Conservation (phyloP, 2,888 invertebrate species). For the Clanis bilineata region DNA sequence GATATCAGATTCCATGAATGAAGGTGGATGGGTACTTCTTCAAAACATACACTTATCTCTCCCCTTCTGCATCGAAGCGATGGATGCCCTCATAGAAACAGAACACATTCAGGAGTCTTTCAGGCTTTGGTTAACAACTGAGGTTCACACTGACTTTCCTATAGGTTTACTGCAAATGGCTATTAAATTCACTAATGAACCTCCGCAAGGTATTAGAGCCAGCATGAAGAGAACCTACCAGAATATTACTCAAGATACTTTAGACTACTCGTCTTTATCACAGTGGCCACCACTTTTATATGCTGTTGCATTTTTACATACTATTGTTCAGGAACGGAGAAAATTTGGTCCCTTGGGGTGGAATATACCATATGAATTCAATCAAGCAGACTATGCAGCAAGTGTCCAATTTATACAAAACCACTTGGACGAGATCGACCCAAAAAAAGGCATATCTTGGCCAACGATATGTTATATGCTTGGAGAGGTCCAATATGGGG, state of each 20-base stretch:
- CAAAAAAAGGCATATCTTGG: constrained; percentile 98
- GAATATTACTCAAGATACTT: constrained; percentile 92
- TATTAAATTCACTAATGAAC: constrained; percentile 98
- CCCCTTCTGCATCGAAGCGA: constrained; percentile 95
- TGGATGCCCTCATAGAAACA: constrained; percentile 93
- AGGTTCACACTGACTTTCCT: constrained; percentile 96
- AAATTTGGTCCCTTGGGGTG: constrained; percentile 98
- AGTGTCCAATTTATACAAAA: constrained; percentile 98
- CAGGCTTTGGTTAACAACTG: constrained; percentile 96
- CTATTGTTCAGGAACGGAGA: constrained; percentile 96
- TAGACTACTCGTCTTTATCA: constrained; percentile 94
- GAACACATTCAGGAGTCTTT: constrained; percentile 92
- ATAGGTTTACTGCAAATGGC: constrained; percentile 94
- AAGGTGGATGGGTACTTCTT: constrained; percentile 95
- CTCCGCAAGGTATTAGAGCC: constrained; percentile 95
- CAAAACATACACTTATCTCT: constrained; percentile 98
- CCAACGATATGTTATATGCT: constrained; percentile 98
- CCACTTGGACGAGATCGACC: constrained; percentile 98
- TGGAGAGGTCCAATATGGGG: constrained; percentile 94
- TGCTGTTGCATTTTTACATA: constrained; percentile 96
- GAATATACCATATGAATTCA: constrained; percentile 98
- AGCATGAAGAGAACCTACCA: constrained; percentile 97
- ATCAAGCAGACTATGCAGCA: constrained; percentile 97
- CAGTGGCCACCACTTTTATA: constrained; percentile 98
- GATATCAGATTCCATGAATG: constrained; percentile 89